Percentiles rank a stretch among this genome's conserved stretches.
Evolutionary conservation across 1,140 invertebrate species (phyloP).

Genomic region (Globodera ellingtonae): DNA sequence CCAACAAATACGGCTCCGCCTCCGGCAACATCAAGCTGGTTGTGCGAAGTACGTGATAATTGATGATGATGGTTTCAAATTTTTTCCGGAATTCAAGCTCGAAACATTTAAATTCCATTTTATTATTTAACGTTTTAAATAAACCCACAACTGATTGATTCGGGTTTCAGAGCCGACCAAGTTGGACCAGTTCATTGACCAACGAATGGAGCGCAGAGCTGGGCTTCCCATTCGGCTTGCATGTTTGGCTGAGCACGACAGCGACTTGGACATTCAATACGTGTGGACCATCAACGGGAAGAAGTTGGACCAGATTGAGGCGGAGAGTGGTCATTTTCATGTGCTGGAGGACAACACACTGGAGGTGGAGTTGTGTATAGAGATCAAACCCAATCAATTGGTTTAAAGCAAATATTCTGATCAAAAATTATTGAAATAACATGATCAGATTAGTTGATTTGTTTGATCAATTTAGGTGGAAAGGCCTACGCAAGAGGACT

Average conservation of each 20-base stretch:
- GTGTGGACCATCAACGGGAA: constrained; percentile 75
- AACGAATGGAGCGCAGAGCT: constrained; percentile 68
- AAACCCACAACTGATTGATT: constrained; percentile 13
- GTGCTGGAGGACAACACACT: constrained; percentile 80
- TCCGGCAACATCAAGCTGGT: constrained; percentile 49
- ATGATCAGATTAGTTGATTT: too few relatives aligned
- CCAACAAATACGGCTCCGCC: constrained; percentile 61
- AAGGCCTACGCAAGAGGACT: constrained; percentile 90
- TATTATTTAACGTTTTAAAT: neutral
- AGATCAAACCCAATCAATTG: too few relatives aligned
- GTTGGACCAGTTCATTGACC: constrained; percentile 49
- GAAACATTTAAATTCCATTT: too few relatives aligned
- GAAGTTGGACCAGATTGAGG: constrained; percentile 62
- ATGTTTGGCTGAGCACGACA: constrained; percentile 86
- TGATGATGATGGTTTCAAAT: neutral
- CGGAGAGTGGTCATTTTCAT: constrained; percentile 33
- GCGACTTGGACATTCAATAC: constrained; percentile 78
- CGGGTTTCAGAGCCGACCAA: constrained; percentile 55
- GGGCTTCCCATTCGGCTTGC: constrained; percentile 75
- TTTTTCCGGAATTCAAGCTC: neutral
- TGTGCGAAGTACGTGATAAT: constrained; percentile 56
- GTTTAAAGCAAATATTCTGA: too few relatives aligned
- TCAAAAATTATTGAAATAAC: too few relatives aligned
- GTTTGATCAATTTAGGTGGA: constrained; percentile 69
- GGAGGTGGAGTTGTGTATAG: constrained; percentile 69